These are phyloP conservation scores for Squalus acanthias DNA, from an alignment of 2,797 vertebrate genomes.

Conservation along the genomic window DNA sequence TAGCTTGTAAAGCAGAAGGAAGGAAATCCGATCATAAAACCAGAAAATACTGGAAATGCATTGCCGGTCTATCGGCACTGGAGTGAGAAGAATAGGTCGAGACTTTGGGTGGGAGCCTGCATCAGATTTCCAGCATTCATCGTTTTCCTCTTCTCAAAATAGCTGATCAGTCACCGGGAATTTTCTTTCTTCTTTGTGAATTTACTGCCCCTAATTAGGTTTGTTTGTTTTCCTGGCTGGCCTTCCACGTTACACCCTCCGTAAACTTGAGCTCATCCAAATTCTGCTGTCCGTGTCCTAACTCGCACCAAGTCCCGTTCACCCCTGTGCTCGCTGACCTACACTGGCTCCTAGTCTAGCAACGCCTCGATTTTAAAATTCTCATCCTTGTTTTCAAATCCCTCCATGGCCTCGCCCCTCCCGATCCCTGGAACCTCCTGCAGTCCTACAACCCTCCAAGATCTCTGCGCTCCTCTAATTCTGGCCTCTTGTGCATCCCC, in stretches of 20 bases:
- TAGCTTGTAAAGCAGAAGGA: no score
- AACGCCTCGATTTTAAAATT: neutral
- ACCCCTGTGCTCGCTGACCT: neutral
- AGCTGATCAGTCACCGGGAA: neutral
- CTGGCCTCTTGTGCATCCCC: neutral
- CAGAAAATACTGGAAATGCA: neutral
- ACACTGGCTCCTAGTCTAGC: no score
- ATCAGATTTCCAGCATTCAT: neutral
- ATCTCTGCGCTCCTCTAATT: neutral
- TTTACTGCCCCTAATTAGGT: neutral
- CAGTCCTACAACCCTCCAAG: neutral
- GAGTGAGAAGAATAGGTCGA: neutral
- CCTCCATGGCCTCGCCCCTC: neutral
- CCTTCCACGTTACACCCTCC: neutral
- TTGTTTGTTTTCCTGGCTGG: neutral
- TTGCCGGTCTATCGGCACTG: neutral
- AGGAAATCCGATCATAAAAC: neutral
- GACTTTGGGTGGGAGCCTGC: neutral
- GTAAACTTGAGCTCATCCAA: neutral
- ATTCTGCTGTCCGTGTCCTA: neutral
- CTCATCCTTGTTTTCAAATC: neutral
- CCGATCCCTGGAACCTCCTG: neutral
- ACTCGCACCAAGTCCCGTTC: neutral
- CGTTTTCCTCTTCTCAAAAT: neutral
- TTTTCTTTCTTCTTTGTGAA: neutral